phyloP scores from a whole-genome alignment of 2,888 invertebrate genomes.

The Dastarcus helophoroides region DNA sequence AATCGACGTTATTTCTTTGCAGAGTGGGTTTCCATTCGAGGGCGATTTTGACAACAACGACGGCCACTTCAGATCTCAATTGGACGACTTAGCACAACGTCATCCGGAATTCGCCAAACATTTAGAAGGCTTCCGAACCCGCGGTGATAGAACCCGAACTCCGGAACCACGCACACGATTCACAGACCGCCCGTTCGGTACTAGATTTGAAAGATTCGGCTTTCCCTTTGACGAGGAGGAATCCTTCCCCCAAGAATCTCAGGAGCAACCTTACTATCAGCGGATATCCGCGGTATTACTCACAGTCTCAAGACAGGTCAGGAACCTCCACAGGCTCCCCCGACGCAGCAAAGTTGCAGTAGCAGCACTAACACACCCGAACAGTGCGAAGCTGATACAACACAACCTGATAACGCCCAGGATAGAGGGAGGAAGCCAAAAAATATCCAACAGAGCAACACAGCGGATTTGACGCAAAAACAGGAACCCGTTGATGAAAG shows the following conservation, averaged over 20 bases:
- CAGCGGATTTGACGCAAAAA: constrained; percentile 65
- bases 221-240: constrained; percentile 38
- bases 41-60: constrained; percentile 36
- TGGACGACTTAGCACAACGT: constrained; percentile 59
- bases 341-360: constrained; percentile 2
- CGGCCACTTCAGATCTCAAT: constrained; percentile 42
- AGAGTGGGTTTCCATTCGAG: constrained; percentile 60
- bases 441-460: constrained; percentile 48
- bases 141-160: constrained; percentile 33
- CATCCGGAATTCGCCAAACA: constrained; percentile 68
- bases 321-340: constrained; percentile 18
- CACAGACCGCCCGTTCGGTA: constrained; percentile 35
- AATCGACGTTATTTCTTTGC: no score
- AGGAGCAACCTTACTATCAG: constrained; percentile 16
- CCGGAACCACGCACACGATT: constrained; percentile 39
- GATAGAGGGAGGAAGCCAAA: constrained; percentile 23
- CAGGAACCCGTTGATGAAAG: constrained; percentile 49
- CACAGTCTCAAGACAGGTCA: constrained; percentile 25
- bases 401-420: constrained; percentile 13
- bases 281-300: constrained; percentile 13
- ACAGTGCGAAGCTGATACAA: no score
- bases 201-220: constrained; percentile 29
- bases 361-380: constrained; percentile 13
- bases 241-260: constrained; percentile 4
- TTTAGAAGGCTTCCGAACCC: constrained; percentile 34